Base-by-base conservation (phyloP, 2,113 vertebrate species). In the Nyctibius bracteatus region DNA sequence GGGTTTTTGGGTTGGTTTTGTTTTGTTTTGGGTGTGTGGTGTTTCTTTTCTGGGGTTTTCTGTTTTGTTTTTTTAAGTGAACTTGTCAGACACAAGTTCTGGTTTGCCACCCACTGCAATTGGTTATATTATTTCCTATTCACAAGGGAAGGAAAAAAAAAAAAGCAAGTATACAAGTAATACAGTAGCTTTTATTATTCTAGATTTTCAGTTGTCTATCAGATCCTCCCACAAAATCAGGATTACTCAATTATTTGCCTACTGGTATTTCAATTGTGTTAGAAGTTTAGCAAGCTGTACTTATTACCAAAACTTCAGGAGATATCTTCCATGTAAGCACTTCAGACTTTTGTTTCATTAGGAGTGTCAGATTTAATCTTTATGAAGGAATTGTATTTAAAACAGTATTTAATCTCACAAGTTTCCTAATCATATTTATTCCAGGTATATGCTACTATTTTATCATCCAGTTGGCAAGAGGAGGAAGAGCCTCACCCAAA, bases 241-340 rank as follows among this genome's bases (percentile, higher is more conserved):
- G 51, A 90, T 91, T 92, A 81, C 86, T 94, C 88, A 92, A 86
- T 75, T 88, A 79, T 78, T 92, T 97, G 73, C 84, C 92, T 81
- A 59, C 41, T 84, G n/a, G 27, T 37, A 22, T 83, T 94, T 73
- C 77, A 93, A 70, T 33, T 66, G 46, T n/a, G 62, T 57, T 92
- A 61, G n/a, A 85, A 96, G 83, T 95, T 94, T 81, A 94, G 66
- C 72, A 51, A 91, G 73, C 51, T 84, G 59, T 39, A 59, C 72
- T 94, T 88, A 44, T 43, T 41, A 52, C 30, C 28, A 89, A 79
- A 88, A 75, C 66, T 87, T 66, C 65, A 75, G 30, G 51, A 68
- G 39, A 58, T 12, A 68, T 11, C 58, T 55, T 87, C 81, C 86
- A 92, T 0, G 0, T 41, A 44, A 81, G 70, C 77, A 39, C 37